A percentile compares a stretch with the other conserved stretches of the same genome.
phyloP scores from a whole-genome alignment of 2,113 vertebrate species.

The Dermatemys mawii region DNA sequence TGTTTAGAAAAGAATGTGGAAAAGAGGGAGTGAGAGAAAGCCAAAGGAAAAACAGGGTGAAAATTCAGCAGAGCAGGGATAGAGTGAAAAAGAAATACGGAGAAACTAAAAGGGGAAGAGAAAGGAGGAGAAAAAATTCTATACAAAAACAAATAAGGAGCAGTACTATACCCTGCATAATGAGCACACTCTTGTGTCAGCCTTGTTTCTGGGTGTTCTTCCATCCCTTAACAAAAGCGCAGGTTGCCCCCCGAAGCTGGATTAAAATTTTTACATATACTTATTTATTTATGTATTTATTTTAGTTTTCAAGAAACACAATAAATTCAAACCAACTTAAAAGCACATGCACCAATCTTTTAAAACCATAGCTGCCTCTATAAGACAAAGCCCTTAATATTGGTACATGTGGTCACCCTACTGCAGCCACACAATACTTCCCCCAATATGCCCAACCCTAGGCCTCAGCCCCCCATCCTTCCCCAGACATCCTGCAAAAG shows the following conservation, averaged over 20 bases:
- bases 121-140: neutral
- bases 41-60: neutral
- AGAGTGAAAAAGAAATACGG: neutral
- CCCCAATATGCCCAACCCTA: neutral
- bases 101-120: neutral
- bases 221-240: neutral
- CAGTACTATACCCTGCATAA: neutral
- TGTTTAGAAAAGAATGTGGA: neutral
- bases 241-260: neutral
- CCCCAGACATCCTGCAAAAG: conserved; percentile 4
- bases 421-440: conserved; percentile 25
- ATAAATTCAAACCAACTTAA: conserved; percentile 14
- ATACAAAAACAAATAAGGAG: neutral
- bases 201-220: neutral
- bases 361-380: neutral
- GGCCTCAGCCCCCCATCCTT: neutral
- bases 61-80: neutral
- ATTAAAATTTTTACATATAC: neutral
- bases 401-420: neutral
- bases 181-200: neutral
- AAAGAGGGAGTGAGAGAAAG: neutral
- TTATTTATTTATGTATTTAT: neutral
- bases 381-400: no score
- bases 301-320: neutral
- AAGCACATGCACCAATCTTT: neutral